Evolutionary conservation across 2,797 vertebrate genomes (phyloP).

Genomic region (Clamator glandarius): DNA sequence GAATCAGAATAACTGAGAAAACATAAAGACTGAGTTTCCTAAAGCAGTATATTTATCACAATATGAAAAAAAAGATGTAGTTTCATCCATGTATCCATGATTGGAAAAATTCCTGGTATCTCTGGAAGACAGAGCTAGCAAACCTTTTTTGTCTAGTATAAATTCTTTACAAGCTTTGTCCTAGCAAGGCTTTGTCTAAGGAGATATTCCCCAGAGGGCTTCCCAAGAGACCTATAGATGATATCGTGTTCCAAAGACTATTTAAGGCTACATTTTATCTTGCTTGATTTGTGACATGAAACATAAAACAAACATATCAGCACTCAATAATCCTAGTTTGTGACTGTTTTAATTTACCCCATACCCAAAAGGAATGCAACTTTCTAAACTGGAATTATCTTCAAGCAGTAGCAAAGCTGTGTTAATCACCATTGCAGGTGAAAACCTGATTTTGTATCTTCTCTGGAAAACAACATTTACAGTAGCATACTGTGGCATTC

Average conservation of each 20-base stretch:
- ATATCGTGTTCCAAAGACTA: conserved; percentile 23
- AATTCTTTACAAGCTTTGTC: background rate
- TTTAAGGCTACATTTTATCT: conserved; percentile 51
- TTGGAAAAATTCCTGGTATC: background rate
- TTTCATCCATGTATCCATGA: background rate
- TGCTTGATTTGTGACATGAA: conserved; percentile 43
- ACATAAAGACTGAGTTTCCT: background rate
- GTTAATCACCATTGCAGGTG: conserved; percentile 25
- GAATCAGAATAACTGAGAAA: background rate
- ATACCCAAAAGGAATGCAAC: conserved; percentile 22
- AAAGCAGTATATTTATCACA: background rate
- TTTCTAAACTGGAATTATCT: conserved; percentile 7
- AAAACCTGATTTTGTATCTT: conserved; percentile 39
- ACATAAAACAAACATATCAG: conserved; percentile 42
- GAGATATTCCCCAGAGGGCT: conserved; percentile 7
- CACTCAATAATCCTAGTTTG: conserved; percentile 27
- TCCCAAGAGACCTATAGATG: background rate
- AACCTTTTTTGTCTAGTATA: background rate
- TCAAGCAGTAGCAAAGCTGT: background rate
- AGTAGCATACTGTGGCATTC: background rate
- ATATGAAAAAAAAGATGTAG: background rate
- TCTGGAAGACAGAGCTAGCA: background rate
- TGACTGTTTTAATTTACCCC: conserved; percentile 33
- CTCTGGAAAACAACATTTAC: background rate
- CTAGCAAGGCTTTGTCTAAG: conserved; percentile 11